Base-by-base conservation (phyloP, 92 coral and sea anemone genomes). In the Phenganax stokvisi region DNA sequence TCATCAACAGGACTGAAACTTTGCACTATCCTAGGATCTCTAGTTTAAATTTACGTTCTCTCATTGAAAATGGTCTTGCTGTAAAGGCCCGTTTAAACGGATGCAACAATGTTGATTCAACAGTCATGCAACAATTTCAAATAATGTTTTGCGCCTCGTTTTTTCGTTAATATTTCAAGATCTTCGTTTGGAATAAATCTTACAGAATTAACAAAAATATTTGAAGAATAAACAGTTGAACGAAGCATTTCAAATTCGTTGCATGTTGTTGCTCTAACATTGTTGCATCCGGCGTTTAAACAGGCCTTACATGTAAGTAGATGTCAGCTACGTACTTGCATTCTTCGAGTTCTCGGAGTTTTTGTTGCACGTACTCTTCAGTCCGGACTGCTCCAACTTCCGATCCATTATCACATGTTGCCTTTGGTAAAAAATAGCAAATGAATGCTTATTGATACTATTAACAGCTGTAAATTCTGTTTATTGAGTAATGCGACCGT, bases 321-420 rank as follows among this genome's bases (percentile, higher is more conserved):
- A 37, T 61, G n/a, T 61, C n/a, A 61, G n/a, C 25, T 51, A 72
- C 77, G 51, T 72, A 72, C 77, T 8, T 47, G 58, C 77, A 72
- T 17, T 72, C 57, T 55, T 55, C 30, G 9, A 72, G 12, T 31
- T 72, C 57, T 11, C 37, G 77, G 10, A 72, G 20, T n/a, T 9
- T 72, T 55, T 52, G 20, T 28, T 16, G 27, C 13, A 72, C 77
- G 51, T 8, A 72, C 16, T 72, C 57, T 9, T 72, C 77, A 37
- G 77, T 72, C 13, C 77, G 77, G 5, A 72, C 9, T 27, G 9
- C 16, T 17, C 58, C 30, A 52, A 72, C 20, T 55, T 72, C 28
- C 8, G 57, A 8, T 6, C 58, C 10, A 55, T 12, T 47, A 17
- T 51, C 77, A 13, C 28, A 6, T 72, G 77, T 72, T n/a, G 77